Evolutionary conservation across 92 coral and sea anemone genomes (phyloP).

Genomic region (Umimayanthus kanabou): DNA sequence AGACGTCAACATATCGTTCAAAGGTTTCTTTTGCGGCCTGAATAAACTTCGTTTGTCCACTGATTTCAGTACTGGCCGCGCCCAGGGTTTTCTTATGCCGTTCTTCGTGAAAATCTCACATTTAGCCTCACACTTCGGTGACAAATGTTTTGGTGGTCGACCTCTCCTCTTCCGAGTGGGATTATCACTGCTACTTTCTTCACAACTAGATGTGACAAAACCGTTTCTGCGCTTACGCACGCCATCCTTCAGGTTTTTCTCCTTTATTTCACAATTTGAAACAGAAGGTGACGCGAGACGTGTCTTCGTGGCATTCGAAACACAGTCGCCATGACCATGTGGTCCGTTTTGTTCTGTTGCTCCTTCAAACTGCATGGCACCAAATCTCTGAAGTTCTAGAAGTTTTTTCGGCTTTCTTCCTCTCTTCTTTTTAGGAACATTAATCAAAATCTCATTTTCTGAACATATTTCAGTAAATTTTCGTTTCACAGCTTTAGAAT

Average conservation of each 20-base stretch:
- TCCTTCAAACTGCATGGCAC: conserved; percentile 17
- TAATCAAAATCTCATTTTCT: conserved; percentile 54
- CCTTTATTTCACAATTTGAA: conserved; percentile 77
- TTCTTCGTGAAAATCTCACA: conserved; percentile 72
- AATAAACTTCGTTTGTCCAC: conserved; percentile 71
- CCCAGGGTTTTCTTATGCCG: conserved; percentile 95
- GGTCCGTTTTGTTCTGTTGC: conserved; percentile 48
- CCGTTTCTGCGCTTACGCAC: conserved; percentile 65
- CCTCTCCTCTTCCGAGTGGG: conserved; percentile 77
- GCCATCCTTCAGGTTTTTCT: conserved; percentile 74
- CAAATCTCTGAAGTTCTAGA: conserved; percentile 1
- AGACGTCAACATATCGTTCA: conserved; percentile 52
- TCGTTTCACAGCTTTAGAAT: conserved; percentile 50
- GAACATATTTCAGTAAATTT: conserved; percentile 54
- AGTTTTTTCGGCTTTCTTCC: conserved; percentile 72
- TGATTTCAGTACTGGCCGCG: conserved; percentile 91
- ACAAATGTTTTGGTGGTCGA: conserved; percentile 80
- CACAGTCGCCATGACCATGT: conserved; percentile 91
- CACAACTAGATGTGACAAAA: conserved; percentile 72
- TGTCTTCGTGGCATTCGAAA: conserved; percentile 96
- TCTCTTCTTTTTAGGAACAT: conserved; percentile 59
- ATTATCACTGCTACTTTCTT: conserved; percentile 65
- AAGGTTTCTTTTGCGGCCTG: conserved; percentile 61
- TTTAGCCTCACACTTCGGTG: conserved; percentile 60
- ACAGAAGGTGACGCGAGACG: conserved; percentile 92